Evolutionary conservation across 1,140 invertebrate species (phyloP), one percentile per base, ranked within the genome.

Genomic region (Semibalanus balanoides): DNA sequence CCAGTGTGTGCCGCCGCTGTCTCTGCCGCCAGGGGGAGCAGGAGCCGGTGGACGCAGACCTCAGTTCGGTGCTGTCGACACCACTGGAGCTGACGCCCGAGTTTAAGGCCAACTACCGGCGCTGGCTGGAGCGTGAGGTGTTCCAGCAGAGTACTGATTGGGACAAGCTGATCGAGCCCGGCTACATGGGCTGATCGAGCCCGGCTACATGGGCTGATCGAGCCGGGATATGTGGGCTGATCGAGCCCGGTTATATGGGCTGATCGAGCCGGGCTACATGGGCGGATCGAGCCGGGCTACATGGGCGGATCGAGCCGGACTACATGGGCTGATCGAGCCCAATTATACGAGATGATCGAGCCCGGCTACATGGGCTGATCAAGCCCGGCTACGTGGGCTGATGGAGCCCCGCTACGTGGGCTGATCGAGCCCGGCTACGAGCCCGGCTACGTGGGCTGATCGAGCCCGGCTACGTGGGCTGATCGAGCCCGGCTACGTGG

Each of bases 61-160:
- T 94, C 31, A 90, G 89, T 28, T 93, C 91, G 82, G 92, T 95
- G 11, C 86, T 97, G 7, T 93, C 93, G 31, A 64, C 22, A 1
- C 14, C 11, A 85, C 85, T 93, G 74, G 93, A 97, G 81, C 86
- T 99, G 74, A 96, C 93, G 31, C 93, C 96, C 43, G 95, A 96
- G 82, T 99, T 99, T 82, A 97, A 97, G 85, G 89, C 92, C 79
- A 95, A 99, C 83, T 99, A 99, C 84, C 92, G 97, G 82, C 83
- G 92, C 22, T 99, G 97, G 97, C 85, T 99, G 30, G 91, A 99
- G 81, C 90, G 95, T 82, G 97, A 99, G 87, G 97, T 99, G 9
- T 97, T 94, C 84, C 90, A 93, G 81, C 90, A 90, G 78, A 83
- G 84, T 69, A 85, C 89, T 71, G 87, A 89, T 80, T 89, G 88